Base-by-base conservation (phyloP, 2,888 invertebrate genomes). In the Caenorhabditis virilis region DNA sequence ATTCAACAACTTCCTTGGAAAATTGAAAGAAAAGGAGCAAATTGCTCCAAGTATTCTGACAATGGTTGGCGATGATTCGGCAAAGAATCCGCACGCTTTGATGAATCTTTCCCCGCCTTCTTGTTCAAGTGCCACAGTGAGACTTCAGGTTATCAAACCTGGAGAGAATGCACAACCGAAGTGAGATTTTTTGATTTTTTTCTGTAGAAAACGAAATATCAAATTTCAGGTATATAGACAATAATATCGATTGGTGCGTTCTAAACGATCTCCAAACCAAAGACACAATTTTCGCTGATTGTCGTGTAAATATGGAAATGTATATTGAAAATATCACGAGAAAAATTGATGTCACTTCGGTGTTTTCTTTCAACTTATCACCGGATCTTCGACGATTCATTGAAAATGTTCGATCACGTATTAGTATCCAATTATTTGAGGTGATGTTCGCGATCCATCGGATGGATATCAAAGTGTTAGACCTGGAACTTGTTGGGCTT, bases 391-490 rank as follows among this genome's bases (percentile, higher is more conserved):
- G 45, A 20, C 20, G 15, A 15, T 25, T 26, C 6, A 49, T 61
- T 11, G 60, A 61, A 33, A 65, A 65, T 26, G 74, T 77, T 4
- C 59, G 77, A 11, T 27, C 61, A 15, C 54, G 63, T 38, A 49
- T 79, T 35, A 61, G 63, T 33, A 30, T 71, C 22, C 65, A 79
- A 39, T 42, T 69, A 9, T 79, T 79, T 54, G 79, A 79, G 55
- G 67, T 79, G 39, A 69, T 77, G 69, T 79, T 77, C 50, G 79
- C 79, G 15, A 71, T 79, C 25, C 77, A 79, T 53, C 58, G 68
- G 41, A 56, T 69, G 59, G 65, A 66, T 38, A 53, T 59, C 26
- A 56, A 50, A 23, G 48, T 54, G 22, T 54, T 69, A 26, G 57
- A 60, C 22, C 18, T 39, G 3, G 23, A 30, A 1, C 39, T 62